Evolutionary conservation across 2,888 invertebrate species (phyloP).

Genomic region (Eudemis profundana): DNA sequence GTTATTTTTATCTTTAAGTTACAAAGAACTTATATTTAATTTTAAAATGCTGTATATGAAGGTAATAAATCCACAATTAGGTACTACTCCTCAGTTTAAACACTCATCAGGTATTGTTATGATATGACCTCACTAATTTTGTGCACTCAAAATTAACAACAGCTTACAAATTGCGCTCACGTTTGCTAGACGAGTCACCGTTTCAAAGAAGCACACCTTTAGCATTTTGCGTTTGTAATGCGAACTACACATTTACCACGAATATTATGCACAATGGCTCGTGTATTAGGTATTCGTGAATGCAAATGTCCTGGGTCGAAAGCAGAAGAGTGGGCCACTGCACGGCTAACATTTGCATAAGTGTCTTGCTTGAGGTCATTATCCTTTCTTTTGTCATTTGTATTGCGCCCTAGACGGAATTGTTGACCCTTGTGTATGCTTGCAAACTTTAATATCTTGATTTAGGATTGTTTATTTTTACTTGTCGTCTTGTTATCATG

Average conservation of each 20-base stretch:
- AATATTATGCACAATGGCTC: slow-evolving; percentile 37
- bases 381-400: slow-evolving; percentile 63
- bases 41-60: neutral
- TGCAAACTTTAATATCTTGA: slow-evolving; percentile 1
- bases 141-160: slow-evolving; percentile 18
- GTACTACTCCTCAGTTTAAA: neutral
- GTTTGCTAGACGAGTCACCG: slow-evolving; percentile 28
- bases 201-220: slow-evolving; percentile 33
- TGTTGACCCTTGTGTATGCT: slow-evolving; percentile 21
- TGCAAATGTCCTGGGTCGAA: slow-evolving; percentile 56
- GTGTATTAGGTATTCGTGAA: slow-evolving; percentile 43
- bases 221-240: slow-evolving; percentile 32
- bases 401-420: slow-evolving; percentile 51
- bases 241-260: slow-evolving; percentile 35
- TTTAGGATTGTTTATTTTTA: slow-evolving; percentile 21
- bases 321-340: slow-evolving; percentile 71
- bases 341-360: slow-evolving; percentile 73
- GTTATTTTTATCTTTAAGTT: slow-evolving; percentile 1
- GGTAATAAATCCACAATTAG: no score
- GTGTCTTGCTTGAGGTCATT: slow-evolving; percentile 70
- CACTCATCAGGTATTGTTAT: neutral
- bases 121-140: neutral
- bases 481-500: slow-evolving; percentile 18
- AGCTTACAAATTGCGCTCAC: slow-evolving; percentile 31
- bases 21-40: no score